Evolutionary conservation across 1,140 invertebrate species (phyloP), one percentile per base, ranked within the genome.

Genomic region (Hypothenemus hampei): DNA sequence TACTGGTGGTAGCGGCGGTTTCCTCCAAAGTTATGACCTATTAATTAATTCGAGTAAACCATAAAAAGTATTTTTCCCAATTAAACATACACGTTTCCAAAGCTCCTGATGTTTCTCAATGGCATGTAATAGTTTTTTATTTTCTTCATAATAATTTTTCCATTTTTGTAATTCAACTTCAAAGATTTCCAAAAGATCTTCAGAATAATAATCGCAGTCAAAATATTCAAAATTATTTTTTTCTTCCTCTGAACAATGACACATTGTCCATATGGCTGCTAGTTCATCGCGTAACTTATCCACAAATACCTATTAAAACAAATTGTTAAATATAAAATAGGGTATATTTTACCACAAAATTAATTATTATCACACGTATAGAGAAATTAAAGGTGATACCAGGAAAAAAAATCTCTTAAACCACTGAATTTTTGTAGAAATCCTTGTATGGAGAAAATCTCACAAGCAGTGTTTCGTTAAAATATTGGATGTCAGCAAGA

Each of bases 141-240:
- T 81, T 0, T 79, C 72, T 54, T 82, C 74, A 65, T 87, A 86
- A 65, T 79, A 84, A 15, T 74, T 76, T 45, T 80, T 79, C 19
- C 89, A 73, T 65, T 81, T 80, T 23, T 81, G 73, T 2, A 87
- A 71, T 70, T 93, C 87, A 6, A 80, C 63, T 66, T 92, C 89
- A 67, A 90, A 86, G 3, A 84, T 63, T 11, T 78, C 78, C 10
- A 92, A 72, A 1, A 87, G 72, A 64, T 87, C 84, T 64, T 92
- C 89, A 22, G 81, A 85, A 66, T 79, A 88, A 26, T 78, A 78
- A 52, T 83, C 77, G 48, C 77, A 75, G 56, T 76, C 61, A 57
- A 76, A 84, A 40, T 79, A 77, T 3, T 72, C 64, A 67, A 91
- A 91, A 26, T 75, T 69, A 13, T 80, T 74, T 15, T 81, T 73